phyloP scores from a whole-genome alignment of 1,140 invertebrate genomes.

The Cyclina sinensis region DNA sequence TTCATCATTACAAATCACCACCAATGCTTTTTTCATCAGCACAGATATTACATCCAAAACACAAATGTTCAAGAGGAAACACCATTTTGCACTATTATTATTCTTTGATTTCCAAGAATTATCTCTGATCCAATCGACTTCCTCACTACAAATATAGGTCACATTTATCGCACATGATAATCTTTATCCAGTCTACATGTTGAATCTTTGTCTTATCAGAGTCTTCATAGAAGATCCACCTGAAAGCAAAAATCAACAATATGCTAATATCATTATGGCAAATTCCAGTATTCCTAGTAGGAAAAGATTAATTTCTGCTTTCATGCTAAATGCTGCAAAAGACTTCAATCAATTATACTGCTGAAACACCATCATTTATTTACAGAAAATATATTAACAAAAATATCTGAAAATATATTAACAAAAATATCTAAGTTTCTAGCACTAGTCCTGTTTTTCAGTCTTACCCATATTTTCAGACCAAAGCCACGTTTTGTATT shows the following conservation, averaged over 20 bases:
- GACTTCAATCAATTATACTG: no score
- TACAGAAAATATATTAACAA: no score
- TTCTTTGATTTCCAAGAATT: not conserved
- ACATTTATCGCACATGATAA: not conserved
- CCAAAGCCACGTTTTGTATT: no score
- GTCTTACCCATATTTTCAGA: no score
- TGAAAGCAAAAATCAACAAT: conserved; percentile 7
- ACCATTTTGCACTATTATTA: not conserved
- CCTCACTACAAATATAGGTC: not conserved
- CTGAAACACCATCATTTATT: no score
- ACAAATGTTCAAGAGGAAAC: not conserved
- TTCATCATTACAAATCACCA: not conserved
- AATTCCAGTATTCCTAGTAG: not conserved
- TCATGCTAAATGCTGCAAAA: no score
- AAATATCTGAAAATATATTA: no score
- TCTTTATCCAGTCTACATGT: not conserved
- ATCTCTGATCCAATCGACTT: not conserved
- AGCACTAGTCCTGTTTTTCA: no score
- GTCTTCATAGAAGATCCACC: not conserved
- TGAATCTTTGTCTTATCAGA: not conserved
- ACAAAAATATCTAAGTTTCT: no score
- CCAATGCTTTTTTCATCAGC: not conserved
- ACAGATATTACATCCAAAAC: not conserved
- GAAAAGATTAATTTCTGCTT: no score
- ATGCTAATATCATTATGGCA: not conserved